phyloP scores from a whole-genome alignment of 1,140 invertebrate species.

The Acromyrmex charruanus region DNA sequence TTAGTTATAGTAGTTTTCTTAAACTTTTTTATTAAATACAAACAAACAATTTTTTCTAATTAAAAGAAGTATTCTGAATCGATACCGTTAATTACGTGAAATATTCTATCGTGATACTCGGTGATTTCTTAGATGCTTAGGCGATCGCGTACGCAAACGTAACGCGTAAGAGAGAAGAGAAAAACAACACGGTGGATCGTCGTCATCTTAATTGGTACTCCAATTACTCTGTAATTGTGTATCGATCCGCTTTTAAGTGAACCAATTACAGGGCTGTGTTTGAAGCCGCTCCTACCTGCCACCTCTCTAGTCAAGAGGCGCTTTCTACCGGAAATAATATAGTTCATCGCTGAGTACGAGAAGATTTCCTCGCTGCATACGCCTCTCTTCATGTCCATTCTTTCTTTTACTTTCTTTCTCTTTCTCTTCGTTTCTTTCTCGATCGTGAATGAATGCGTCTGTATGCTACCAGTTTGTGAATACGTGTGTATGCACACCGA shows the following conservation, averaged over 20 bases:
- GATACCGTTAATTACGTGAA: background rate
- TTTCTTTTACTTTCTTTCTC: background rate
- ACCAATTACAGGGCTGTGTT: constrained; percentile 75
- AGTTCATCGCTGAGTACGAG: constrained; percentile 59
- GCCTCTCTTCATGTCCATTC: background rate
- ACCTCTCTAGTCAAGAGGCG: constrained; percentile 63
- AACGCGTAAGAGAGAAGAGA: constrained; percentile 19
- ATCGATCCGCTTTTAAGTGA: constrained; percentile 77
- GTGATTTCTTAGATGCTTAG: background rate
- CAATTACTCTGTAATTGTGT: constrained; percentile 79
- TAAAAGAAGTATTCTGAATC: background rate
- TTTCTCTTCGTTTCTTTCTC: background rate
- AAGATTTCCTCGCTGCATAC: constrained; percentile 65
- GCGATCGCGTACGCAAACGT: constrained; percentile 37
- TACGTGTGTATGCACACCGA: constrained; percentile 34
- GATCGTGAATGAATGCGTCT: constrained; percentile 8
- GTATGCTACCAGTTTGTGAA: constrained; percentile 39
- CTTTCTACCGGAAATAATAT: constrained; percentile 75
- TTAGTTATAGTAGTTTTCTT: background rate
- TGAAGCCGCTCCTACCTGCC: constrained; percentile 53
- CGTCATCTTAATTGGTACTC: constrained; percentile 73
- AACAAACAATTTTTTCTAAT: background rate
- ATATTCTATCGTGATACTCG: background rate
- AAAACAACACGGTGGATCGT: constrained; percentile 55
- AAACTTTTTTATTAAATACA: background rate